phyloP scores from a whole-genome alignment of 2,888 invertebrate species.

The Agrotis segetum region DNA sequence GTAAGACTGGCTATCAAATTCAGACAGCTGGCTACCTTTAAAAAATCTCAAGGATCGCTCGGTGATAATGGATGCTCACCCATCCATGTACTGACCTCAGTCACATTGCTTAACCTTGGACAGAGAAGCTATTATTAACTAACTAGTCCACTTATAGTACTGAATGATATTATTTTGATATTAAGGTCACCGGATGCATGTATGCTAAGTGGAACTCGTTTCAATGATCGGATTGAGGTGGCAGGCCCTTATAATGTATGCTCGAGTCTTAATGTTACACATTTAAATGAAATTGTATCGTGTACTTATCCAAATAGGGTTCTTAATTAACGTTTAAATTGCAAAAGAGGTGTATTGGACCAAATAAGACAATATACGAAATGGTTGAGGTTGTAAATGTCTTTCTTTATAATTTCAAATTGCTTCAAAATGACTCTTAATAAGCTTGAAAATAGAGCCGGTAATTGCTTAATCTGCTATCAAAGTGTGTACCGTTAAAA shows the following conservation, averaged over 20 bases:
- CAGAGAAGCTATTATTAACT: not conserved
- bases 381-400: slow-evolving; percentile 29
- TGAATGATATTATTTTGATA: slow-evolving; percentile 72
- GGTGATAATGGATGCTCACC: too few relatives aligned
- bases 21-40: too few relatives aligned
- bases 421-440: slow-evolving; percentile 9
- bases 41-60: too few relatives aligned
- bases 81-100: too few relatives aligned
- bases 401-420: slow-evolving; percentile 37
- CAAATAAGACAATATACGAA: slow-evolving; percentile 41
- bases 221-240: slow-evolving; percentile 74
- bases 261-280: slow-evolving; percentile 53
- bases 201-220: slow-evolving; percentile 77
- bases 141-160: slow-evolving; percentile 46
- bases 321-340: slow-evolving; percentile 40
- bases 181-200: slow-evolving; percentile 81
- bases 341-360: slow-evolving; percentile 43
- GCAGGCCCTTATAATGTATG: slow-evolving; percentile 55
- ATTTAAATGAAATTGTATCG: slow-evolving; percentile 54
- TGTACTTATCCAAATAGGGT: slow-evolving; percentile 47
- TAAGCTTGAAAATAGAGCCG: slow-evolving; percentile 11
- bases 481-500: slow-evolving; percentile 16
- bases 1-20: too few relatives aligned
- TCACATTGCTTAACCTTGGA: not conserved
- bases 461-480: slow-evolving; percentile 43